phyloP scores from a whole-genome alignment of 2,888 invertebrate species.

The Thereva unica region DNA sequence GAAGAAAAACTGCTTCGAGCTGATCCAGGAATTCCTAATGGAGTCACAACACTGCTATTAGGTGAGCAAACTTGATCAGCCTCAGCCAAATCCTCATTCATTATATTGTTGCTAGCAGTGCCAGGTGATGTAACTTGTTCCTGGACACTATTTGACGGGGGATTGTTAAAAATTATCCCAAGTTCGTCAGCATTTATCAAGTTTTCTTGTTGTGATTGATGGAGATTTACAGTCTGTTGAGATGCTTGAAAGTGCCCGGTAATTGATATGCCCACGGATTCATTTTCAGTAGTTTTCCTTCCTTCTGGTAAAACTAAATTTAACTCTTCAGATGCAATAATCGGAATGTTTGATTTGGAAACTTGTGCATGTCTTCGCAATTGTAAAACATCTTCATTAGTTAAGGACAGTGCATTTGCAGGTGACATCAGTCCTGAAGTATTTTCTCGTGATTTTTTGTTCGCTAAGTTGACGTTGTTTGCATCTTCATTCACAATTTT shows the following conservation, averaged over 20 bases:
- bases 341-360: slow-evolving; percentile 36
- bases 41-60: slow-evolving; percentile 40
- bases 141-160: neutral
- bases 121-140: slow-evolving; percentile 11
- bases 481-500: slow-evolving; percentile 39
- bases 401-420: slow-evolving; percentile 4
- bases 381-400: slow-evolving; percentile 27
- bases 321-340: slow-evolving; percentile 12
- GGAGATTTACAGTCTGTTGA: slow-evolving; percentile 31
- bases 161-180: slow-evolving; percentile 14
- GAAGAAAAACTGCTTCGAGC: slow-evolving; percentile 36
- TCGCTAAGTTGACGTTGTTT: slow-evolving; percentile 37
- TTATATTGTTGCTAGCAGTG: slow-evolving; percentile 60
- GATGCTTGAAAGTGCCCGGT: slow-evolving; percentile 41
- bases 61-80: slow-evolving; percentile 72
- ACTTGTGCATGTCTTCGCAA: slow-evolving; percentile 16
- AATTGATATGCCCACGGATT: neutral
- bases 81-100: slow-evolving; percentile 75
- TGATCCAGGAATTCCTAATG: slow-evolving; percentile 31
- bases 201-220: slow-evolving; percentile 10
- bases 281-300: slow-evolving; percentile 19
- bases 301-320: slow-evolving; percentile 4
- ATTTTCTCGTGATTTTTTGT: slow-evolving; percentile 14
- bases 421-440: slow-evolving; percentile 21
- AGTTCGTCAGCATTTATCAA: slow-evolving; percentile 33